A percentile compares a stretch with the other conserved stretches of the same genome.
Conservation (phyloP, 2,797 vertebrate genomes). For the Natrix natrix region DNA sequence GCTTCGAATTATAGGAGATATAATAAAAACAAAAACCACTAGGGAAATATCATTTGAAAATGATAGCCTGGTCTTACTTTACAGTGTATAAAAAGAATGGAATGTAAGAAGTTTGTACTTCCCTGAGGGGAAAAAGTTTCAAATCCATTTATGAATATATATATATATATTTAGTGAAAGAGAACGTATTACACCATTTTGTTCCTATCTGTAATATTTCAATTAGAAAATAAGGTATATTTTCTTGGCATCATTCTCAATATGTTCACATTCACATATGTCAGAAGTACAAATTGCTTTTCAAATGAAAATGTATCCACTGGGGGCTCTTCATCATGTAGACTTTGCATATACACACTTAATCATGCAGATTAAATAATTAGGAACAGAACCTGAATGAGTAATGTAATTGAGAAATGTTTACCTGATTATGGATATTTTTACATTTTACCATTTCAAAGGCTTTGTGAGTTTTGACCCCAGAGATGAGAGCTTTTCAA, state of each 20-base stretch:
- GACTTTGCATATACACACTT: background rate
- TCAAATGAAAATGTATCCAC: slow-evolving; percentile 2
- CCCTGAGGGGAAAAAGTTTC: background rate
- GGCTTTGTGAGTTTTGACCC: background rate
- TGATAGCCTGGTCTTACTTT: background rate
- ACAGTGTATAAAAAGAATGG: background rate
- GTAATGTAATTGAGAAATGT: slow-evolving; percentile 10
- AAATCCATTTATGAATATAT: background rate
- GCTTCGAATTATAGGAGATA: background rate
- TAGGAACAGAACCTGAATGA: slow-evolving; percentile 7
- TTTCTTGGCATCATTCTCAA: background rate
- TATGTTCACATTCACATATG: background rate
- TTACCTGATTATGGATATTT: background rate
- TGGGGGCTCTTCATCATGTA: background rate
- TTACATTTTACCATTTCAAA: background rate
- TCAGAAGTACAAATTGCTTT: slow-evolving; percentile 19
- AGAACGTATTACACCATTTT: background rate
- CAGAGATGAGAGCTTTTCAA: background rate
- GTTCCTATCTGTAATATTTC: background rate
- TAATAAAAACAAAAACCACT: background rate
- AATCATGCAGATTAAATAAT: slow-evolving; percentile 39
- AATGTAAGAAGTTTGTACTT: background rate
- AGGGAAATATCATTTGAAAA: background rate
- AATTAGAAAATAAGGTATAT: background rate
- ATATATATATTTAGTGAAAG: fast-evolving